These are phyloP conservation scores for Drosophila ezoana DNA, from an alignment of 2,888 invertebrate genomes.

Conservation along the genomic window DNA sequence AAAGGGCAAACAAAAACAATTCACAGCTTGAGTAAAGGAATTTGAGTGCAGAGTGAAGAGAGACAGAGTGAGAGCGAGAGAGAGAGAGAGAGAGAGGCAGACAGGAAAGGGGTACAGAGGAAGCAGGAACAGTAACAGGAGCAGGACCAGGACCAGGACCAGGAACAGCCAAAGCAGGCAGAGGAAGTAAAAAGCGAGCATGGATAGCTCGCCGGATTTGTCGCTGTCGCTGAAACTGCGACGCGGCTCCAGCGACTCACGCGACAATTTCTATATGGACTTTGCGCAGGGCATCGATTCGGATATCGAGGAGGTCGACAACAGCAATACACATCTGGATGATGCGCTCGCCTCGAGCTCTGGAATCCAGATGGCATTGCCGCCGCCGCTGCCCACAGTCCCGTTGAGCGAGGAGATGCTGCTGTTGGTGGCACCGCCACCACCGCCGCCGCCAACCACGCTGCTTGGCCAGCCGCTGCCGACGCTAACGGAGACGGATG, in stretches of 20 bases:
- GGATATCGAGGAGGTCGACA: slow-evolving; percentile 93
- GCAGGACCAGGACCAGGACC: background rate
- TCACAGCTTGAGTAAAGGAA: slow-evolving; percentile 33
- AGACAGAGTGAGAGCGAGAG: background rate
- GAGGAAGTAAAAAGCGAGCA: slow-evolving; percentile 36
- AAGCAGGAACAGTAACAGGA: background rate
- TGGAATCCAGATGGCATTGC: slow-evolving; percentile 42
- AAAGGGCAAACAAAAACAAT: slow-evolving; percentile 17
- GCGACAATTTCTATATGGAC: slow-evolving; percentile 96
- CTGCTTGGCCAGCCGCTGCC: slow-evolving; percentile 74
- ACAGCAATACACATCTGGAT: slow-evolving; percentile 86
- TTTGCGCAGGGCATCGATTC: slow-evolving; percentile 96
- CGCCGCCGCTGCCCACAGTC: slow-evolving; percentile 58
- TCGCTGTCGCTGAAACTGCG: slow-evolving; percentile 94
- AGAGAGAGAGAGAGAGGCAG: background rate
- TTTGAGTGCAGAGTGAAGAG: slow-evolving; percentile 20
- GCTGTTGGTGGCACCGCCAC: slow-evolving; percentile 62
- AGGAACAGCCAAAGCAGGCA: slow-evolving; percentile 1
- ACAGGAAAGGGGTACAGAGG: background rate
- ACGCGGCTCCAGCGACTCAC: slow-evolving; percentile 93
- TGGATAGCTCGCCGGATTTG: slow-evolving; percentile 94
- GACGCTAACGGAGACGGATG: slow-evolving; percentile 81
- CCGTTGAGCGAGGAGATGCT: slow-evolving; percentile 63
- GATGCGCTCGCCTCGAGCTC: slow-evolving; percentile 47
- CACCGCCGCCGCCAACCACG: slow-evolving; percentile 65